Evolutionary conservation across 1,140 invertebrate genomes (phyloP).

Genomic region (Papilio xuthus): DNA sequence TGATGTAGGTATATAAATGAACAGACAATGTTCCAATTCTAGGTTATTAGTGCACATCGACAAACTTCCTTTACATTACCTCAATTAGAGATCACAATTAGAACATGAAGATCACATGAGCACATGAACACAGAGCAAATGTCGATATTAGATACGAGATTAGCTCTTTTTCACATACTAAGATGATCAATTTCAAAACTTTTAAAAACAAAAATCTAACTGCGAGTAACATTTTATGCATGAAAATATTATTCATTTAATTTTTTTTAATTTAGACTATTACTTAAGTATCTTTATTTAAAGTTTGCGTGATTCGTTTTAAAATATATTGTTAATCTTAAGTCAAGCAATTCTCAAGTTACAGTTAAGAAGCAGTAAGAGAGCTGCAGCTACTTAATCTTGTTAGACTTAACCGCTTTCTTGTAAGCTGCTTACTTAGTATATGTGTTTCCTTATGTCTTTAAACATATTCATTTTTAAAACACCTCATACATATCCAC

Average conservation of each 20-base stretch:
- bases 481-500: neutral
- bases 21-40: neutral
- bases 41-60: neutral
- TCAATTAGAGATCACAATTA: constrained; percentile 5
- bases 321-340: neutral
- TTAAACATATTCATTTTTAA: neutral
- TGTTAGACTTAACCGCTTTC: constrained; percentile 23
- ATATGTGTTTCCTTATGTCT: constrained; percentile 6
- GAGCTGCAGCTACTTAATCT: neutral
- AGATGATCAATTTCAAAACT: neutral
- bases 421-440: constrained; percentile 1
- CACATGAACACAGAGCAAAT: neutral
- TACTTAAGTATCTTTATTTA: neutral
- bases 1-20: constrained; percentile 55
- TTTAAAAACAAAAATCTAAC: too few relatives aligned
- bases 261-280: too few relatives aligned
- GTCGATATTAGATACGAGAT: too few relatives aligned
- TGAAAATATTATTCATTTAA: too few relatives aligned
- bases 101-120: neutral
- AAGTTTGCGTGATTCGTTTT: neutral
- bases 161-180: too few relatives aligned
- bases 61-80: neutral
- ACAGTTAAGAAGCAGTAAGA: constrained; percentile 4
- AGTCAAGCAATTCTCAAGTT: constrained; percentile 11
- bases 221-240: too few relatives aligned